phyloP scores from a whole-genome alignment of 1,140 invertebrate species.

The Drosophila repleta region DNA sequence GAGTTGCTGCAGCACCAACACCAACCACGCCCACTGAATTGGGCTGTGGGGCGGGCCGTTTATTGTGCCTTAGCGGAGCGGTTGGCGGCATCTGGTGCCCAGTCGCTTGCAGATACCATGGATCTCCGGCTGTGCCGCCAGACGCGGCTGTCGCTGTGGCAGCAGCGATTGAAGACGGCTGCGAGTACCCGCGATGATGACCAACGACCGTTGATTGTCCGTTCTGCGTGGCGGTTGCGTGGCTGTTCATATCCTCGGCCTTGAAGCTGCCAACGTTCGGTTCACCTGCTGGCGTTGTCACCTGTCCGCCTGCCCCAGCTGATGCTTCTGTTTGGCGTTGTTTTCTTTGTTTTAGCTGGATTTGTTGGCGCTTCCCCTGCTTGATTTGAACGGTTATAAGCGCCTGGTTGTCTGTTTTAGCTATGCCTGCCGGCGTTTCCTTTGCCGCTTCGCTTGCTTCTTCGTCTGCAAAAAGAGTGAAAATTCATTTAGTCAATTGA shows the following conservation, averaged over 20 bases:
- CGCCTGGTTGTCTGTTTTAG: conserved; percentile 30
- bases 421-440: conserved; percentile 25
- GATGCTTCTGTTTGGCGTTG: conserved; percentile 2
- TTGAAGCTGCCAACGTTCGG: conserved; percentile 31
- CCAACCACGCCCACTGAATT: conserved; percentile 51
- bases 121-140: conserved; percentile 77
- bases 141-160: conserved; percentile 55
- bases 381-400: conserved; percentile 71
- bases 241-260: conserved; percentile 79
- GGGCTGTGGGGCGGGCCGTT: conserved; percentile 81
- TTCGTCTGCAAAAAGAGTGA: conserved; percentile 63
- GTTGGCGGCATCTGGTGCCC: conserved; percentile 83
- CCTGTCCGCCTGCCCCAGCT: conserved; percentile 8
- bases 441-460: conserved; percentile 50
- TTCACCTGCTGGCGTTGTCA: conserved; percentile 23
- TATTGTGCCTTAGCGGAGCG: conserved; percentile 81
- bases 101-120: conserved; percentile 83
- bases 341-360: conserved; percentile 5
- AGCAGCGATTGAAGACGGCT: conserved; percentile 64
- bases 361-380: conserved; percentile 42
- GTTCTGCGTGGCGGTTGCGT: conserved; percentile 81
- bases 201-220: conserved; percentile 83
- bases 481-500: conserved; percentile 18
- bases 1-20: conserved; percentile 22
- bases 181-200: conserved; percentile 83